Conservation (phyloP, 2,113 vertebrate species). For the Bujurquina vittata region DNA sequence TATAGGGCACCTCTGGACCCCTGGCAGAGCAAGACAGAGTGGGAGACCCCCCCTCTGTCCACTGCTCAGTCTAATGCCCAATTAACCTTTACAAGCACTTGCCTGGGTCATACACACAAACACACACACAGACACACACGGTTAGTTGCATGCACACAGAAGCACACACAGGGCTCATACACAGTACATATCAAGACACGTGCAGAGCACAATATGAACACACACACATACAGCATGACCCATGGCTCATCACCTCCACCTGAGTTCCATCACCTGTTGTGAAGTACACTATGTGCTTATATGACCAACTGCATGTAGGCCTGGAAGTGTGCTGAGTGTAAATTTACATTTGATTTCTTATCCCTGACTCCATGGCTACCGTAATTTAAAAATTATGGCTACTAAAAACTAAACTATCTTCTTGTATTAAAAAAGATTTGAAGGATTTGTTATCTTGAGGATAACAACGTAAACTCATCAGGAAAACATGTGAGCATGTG, state of each 20-base stretch:
- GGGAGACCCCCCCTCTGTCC: conserved; percentile 65
- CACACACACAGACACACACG: not conserved
- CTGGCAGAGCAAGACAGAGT: conserved; percentile 64
- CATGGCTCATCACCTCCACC: conserved; percentile 54
- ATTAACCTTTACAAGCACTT: conserved; percentile 82
- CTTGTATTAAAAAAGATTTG: not conserved
- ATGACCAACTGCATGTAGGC: conserved; percentile 4
- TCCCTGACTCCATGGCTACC: not conserved
- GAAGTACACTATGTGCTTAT: not conserved
- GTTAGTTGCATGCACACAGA: not conserved
- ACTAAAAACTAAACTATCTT: not conserved
- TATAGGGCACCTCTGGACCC: conserved; percentile 76
- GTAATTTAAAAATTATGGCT: not conserved
- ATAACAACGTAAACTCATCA: not conserved
- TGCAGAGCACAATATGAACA: not conserved
- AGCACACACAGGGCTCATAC: conserved; percentile 4
- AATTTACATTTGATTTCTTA: not conserved
- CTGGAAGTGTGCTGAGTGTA: not conserved
- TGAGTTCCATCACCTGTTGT: conserved; percentile 28
- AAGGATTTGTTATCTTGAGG: not conserved
- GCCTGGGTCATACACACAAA: conserved; percentile 39
- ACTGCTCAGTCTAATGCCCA: conserved; percentile 79
- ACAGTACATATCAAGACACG: conserved; percentile 18
- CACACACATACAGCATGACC: conserved; percentile 4
- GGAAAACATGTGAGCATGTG: not conserved